Percentiles rank a stretch among this genome's conserved stretches.
These are phyloP conservation scores for Brachionichthys hirsutus DNA, from an alignment of 2,113 vertebrate genomes.

Conservation along the genomic window DNA sequence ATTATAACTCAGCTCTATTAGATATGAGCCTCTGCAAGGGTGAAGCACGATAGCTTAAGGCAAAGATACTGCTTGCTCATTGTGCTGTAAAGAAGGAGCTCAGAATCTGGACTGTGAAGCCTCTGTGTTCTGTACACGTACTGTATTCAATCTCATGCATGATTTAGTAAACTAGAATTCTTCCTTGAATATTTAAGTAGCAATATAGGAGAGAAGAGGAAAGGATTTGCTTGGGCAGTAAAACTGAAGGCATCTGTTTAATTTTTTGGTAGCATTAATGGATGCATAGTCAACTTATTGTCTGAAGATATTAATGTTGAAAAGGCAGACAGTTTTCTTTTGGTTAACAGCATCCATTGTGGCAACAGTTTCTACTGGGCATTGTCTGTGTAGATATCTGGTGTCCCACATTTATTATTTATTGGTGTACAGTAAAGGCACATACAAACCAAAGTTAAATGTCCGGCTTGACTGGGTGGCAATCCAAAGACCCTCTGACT, in stretches of 20 bases:
- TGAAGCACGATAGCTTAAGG: conserved; percentile 59
- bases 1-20: conserved; percentile 69
- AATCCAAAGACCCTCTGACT: neutral
- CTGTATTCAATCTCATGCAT: conserved; percentile 57
- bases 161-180: conserved; percentile 56
- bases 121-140: conserved; percentile 41
- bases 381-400: neutral
- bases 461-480: neutral
- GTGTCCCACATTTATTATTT: no score
- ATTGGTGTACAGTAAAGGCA: neutral
- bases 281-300: no score
- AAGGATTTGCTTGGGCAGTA: conserved; percentile 37
- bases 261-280: no score
- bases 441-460: neutral
- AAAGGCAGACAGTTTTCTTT: neutral
- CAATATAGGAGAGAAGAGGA: conserved; percentile 34
- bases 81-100: conserved; percentile 45
- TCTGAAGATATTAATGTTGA: neutral
- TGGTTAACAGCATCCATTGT: neutral
- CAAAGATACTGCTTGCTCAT: conserved; percentile 59
- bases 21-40: conserved; percentile 62
- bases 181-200: conserved; percentile 42
- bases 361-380: neutral
- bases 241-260: neutral
- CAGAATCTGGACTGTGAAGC: conserved; percentile 18